Base-by-base conservation (phyloP, 2,888 invertebrate species). In the Caenorhabditis plicata region DNA sequence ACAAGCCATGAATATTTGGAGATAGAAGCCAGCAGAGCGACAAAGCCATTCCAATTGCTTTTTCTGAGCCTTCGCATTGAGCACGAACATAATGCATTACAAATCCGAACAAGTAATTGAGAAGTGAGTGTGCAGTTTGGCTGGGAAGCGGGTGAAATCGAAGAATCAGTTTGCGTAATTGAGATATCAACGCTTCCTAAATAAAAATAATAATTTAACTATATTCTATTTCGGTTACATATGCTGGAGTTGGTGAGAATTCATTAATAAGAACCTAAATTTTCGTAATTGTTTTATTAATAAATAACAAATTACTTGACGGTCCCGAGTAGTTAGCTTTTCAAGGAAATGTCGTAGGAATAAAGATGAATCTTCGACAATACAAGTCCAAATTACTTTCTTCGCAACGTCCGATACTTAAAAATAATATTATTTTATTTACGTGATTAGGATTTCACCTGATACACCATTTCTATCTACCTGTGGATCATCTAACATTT, bases 51-150 rank as follows among this genome's bases (percentile, higher is more conserved):
- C 93, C 64, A 8, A 66, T 61, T 0, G 65, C 68, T 23, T 92
- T 89, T 78, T 94, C 93, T 0, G 93, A 92, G 40, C 91, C 90
- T 80, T 96, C 95, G 78, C 93, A 91, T 0, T 96, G 93, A 11
- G 92, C 90, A 48, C 98, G 86, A 2, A 96, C 95, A 80, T 96
- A 96, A 84, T 95, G 98, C 96, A 98, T 98, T 3, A 98, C 91
- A 80, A 94, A 98, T 1, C 98, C 98, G 72, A 98, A 83, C 74
- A 98, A 90, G 78, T 98, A 96, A 85, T 99, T 99, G 83, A 96
- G 95, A 1, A 99, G 83, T 1, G 93, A 92, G 83, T 95, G 96
- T 0, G 98, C 98, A 0, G 96, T 94, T 82, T 99, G 96, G 7
- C 84, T 82, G 4, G 86, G 86, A 13, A 86, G 75, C 13, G 83